Conservation (phyloP, 2,797 vertebrate species). For the Gymnopithys bicolor region DNA sequence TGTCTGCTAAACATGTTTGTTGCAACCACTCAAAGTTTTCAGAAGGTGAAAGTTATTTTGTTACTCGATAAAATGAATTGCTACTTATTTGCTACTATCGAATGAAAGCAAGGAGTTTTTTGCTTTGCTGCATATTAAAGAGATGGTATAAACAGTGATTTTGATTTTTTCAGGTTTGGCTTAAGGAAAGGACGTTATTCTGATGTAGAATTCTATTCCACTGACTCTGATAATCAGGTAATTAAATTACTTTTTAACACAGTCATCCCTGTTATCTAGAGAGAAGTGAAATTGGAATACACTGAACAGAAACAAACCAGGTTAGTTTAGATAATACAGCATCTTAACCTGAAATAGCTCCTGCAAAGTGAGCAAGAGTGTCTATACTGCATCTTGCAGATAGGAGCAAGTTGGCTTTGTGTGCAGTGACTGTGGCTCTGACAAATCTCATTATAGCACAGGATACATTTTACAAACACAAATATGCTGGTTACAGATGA, state of each 20-base stretch:
- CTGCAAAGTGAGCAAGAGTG: background rate
- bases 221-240: conserved; percentile 89
- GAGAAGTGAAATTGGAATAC: background rate
- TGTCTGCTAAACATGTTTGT: background rate
- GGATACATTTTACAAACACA: background rate
- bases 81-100: background rate
- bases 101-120: background rate
- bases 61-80: background rate
- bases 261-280: background rate
- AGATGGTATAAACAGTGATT: background rate
- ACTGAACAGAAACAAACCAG: background rate
- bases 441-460: background rate
- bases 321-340: background rate
- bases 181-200: conserved; percentile 59
- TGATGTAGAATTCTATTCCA: conserved; percentile 79
- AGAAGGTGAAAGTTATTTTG: background rate
- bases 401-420: background rate
- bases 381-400: background rate
- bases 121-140: background rate
- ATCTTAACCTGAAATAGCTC: background rate
- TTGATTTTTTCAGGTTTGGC: conserved; percentile 69
- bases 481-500: accelerated
- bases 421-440: background rate
- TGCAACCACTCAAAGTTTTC: background rate
- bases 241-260: background rate